Evolutionary conservation across 2,113 vertebrate species (phyloP), one percentile per base, ranked within the genome.

Genomic region (Fukomys damarensis): DNA sequence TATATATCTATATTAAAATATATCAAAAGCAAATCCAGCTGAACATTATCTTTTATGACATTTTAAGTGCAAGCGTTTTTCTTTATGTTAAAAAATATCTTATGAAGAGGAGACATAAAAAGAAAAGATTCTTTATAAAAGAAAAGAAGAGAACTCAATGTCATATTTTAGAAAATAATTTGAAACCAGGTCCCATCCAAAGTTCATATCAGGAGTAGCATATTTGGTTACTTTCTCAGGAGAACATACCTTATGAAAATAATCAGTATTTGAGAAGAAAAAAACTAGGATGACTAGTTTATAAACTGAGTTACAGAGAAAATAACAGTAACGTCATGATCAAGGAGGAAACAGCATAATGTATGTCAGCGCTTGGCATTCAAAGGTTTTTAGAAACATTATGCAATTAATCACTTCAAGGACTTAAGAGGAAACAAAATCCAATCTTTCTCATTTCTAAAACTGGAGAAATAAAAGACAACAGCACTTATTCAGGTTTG

Each of bases 331-430:
- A 86, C 43, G 22, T 30, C 90, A 85, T 63, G 32, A 92, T 92
- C 83, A 94, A 90, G 68, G 26, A 20, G 32, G 28, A 59, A 77
- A 10, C 22, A n/a, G 35, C 6, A 13, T 70, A 91, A 87, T n/a
- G 46, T 86, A 90, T 88, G 38, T 96, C n/a, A 88, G 43, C 10
- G 43, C 13, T 58, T 81, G 13, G 3, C 52, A 95, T 96, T 86
- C 65, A 89, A 89, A 92, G 61, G 80, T 52, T 74, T 92, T 94
- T 94, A 79, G 85, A 94, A 96, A 94, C 66, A 84, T 86, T 86
- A 85, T 32, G 38, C 70, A 92, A 90, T 86, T 61, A 92, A 94
- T 97, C 76, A 95, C n/a, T 68, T 89, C 76, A 91, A 95, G 81
- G 80, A 80, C 38, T 22, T 52, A 72, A 46, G 26, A 92, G 68